Percentiles rank a stretch among this genome's conserved stretches.
Conservation (phyloP, 2,888 invertebrate species). For the Agrotis puta region DNA sequence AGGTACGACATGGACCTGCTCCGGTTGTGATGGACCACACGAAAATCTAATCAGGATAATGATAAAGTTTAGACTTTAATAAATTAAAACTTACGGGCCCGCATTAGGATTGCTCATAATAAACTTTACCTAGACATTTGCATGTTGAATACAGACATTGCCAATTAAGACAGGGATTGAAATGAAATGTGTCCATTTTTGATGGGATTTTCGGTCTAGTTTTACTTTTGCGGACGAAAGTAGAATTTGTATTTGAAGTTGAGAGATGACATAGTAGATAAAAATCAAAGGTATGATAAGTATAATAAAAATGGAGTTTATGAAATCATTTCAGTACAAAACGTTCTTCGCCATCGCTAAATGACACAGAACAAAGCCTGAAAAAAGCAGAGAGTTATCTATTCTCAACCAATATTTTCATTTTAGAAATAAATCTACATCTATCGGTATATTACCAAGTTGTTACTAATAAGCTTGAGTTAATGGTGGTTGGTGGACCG, state of each 20-base stretch:
- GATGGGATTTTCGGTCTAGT: neutral
- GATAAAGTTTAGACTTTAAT: constrained; percentile 61
- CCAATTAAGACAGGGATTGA: neutral
- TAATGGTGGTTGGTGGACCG: too few species aligned
- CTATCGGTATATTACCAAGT: too few species aligned
- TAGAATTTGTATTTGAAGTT: neutral
- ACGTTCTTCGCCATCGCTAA: too few species aligned
- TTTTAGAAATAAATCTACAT: too few species aligned
- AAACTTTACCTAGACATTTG: constrained; percentile 10
- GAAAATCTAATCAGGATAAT: constrained; percentile 63
- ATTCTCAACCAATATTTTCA: too few species aligned
- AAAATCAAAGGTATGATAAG: too few species aligned
- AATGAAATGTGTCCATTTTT: constrained; percentile 1
- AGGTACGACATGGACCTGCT: constrained; percentile 73
- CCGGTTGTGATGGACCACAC: constrained; percentile 59
- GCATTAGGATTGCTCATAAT: constrained; percentile 20
- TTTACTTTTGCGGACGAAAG: constrained; percentile 4
- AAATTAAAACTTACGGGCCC: constrained; percentile 52
- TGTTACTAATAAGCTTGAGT: too few species aligned
- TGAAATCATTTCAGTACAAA: neutral
- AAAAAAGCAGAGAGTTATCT: too few species aligned
- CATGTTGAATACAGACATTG: constrained; percentile 1
- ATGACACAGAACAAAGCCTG: too few species aligned
- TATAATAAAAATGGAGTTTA: neutral
- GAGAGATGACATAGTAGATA: too few species aligned